A percentile compares a stretch with the other conserved stretches of the same genome.
Conservation (phyloP, 37 sponge, comb jelly and placozoan genomes). For the Diacarnus erythraeanus region DNA sequence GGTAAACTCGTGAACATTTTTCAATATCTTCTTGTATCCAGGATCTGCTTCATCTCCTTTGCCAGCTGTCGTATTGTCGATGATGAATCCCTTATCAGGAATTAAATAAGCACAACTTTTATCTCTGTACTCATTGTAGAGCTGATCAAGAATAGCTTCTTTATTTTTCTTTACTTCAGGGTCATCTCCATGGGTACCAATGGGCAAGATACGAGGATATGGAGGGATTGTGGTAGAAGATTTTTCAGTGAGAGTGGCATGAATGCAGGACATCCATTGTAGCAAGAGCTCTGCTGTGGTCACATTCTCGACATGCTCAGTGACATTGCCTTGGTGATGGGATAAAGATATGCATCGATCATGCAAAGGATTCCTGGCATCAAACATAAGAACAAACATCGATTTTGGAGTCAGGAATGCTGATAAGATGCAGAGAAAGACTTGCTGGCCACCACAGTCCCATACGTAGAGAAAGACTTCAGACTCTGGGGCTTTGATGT, state of each 20-base stretch:
- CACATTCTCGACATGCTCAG: not conserved
- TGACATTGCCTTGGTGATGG: conserved; percentile 15
- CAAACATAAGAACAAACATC: conserved; percentile 49
- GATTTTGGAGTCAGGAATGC: conserved; percentile 50
- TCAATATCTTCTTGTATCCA: not conserved
- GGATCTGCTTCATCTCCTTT: conserved; percentile 36
- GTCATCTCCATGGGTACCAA: conserved; percentile 53
- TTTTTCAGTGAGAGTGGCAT: not conserved
- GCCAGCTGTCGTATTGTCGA: conserved; percentile 64
- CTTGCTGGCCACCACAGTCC: conserved; percentile 71
- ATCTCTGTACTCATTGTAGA: not conserved
- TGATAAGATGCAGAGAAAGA: conserved; percentile 49
- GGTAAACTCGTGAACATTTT: conserved; percentile 25
- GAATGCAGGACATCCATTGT: conserved; percentile 50
- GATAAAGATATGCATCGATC: not conserved
- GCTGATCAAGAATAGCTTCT: not conserved
- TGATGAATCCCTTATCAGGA: conserved; percentile 2
- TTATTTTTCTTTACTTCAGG: not conserved
- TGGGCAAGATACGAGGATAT: conserved; percentile 13
- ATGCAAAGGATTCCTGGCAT: conserved; percentile 37
- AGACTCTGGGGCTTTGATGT: not conserved
- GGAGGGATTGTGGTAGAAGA: not conserved
- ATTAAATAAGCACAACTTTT: conserved; percentile 19
- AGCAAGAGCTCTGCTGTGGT: conserved; percentile 14
- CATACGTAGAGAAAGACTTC: conserved; percentile 35